Conservation (phyloP, 2,113 vertebrate genomes). For the Cercocebus atys region DNA sequence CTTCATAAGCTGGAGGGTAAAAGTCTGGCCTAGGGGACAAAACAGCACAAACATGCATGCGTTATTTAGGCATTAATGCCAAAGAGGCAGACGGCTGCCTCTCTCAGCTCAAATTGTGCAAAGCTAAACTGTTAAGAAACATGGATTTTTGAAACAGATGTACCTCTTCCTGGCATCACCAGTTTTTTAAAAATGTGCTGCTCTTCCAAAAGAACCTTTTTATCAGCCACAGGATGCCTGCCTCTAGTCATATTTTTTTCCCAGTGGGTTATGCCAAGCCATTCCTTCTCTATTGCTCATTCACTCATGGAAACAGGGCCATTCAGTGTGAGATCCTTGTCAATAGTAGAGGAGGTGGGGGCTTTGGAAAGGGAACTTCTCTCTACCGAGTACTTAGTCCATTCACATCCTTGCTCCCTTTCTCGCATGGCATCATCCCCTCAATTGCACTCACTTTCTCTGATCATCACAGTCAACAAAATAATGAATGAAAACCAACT, state of each 20-base stretch:
- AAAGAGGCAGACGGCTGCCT: conserved; percentile 23
- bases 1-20: conserved; percentile 89
- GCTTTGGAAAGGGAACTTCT: not conserved
- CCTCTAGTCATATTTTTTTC: not conserved
- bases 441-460: not conserved
- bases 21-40: conserved; percentile 84
- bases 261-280: not conserved
- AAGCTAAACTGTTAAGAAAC: conserved; percentile 61
- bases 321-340: not conserved
- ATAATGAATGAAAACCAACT: not conserved
- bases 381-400: not conserved
- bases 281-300: not conserved
- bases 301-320: not conserved
- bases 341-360: not conserved
- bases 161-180: conserved; percentile 25
- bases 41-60: not conserved
- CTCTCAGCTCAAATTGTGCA: not conserved
- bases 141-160: conserved; percentile 48
- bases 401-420: not conserved
- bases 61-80: conserved; percentile 22
- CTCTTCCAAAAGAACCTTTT: not conserved
- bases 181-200: not conserved
- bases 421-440: not conserved
- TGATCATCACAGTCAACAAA: not conserved
- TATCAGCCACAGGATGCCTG: not conserved